Evolutionary conservation across 2,888 invertebrate genomes (phyloP).

Genomic region (Therioaphis trifolii): DNA sequence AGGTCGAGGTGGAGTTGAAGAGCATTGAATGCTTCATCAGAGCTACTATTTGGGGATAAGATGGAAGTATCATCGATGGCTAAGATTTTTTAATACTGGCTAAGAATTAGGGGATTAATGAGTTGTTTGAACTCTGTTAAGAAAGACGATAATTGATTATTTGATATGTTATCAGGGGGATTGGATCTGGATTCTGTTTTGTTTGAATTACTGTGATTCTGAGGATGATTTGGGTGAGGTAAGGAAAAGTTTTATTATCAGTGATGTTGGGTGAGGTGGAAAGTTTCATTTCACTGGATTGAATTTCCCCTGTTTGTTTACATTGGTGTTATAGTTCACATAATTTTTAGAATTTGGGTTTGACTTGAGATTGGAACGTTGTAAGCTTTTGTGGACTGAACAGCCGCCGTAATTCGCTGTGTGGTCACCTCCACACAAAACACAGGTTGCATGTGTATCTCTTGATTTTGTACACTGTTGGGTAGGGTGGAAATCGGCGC

Average conservation of each 20-base stretch:
- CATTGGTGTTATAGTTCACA: neutral
- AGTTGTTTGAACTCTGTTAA: neutral
- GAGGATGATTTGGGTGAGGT: neutral
- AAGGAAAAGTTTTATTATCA: neutral
- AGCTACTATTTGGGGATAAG: no score
- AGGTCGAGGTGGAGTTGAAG: no score
- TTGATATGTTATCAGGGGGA: neutral
- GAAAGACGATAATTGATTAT: neutral
- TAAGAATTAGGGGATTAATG: slow-evolving; percentile 4
- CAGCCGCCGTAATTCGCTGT: no score
- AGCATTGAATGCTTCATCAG: no score
- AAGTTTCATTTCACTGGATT: neutral
- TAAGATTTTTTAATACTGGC: no score
- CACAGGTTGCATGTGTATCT: no score
- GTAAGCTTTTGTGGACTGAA: no score
- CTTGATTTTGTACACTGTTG: no score
- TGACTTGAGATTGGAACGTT: no score
- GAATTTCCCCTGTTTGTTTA: neutral
- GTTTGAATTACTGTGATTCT: neutral
- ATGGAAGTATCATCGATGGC: no score
- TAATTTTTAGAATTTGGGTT: neutral
- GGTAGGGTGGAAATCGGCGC: no score
- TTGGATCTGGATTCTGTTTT: neutral
- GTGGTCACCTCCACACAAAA: no score
- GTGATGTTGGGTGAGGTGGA: neutral